phyloP scores from a whole-genome alignment of 1,140 invertebrate genomes.

The Oscheius sp. region DNA sequence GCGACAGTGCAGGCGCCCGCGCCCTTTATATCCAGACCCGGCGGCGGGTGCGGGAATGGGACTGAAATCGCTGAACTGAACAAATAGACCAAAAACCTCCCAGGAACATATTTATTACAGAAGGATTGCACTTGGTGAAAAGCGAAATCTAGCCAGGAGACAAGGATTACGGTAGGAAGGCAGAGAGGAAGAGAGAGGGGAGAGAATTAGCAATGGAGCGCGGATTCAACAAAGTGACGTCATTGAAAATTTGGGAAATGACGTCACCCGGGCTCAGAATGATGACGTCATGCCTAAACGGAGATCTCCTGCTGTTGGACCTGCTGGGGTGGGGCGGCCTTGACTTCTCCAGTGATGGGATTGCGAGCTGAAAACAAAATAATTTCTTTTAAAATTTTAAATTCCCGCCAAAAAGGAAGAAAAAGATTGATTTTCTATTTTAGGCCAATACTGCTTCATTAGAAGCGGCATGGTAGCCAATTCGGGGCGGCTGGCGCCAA shows the following conservation, averaged over 20 bases:
- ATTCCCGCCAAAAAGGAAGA: not conserved
- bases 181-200: not conserved
- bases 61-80: no score
- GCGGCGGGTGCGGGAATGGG: no score
- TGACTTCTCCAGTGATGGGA: conserved; percentile 31
- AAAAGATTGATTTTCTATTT: not conserved
- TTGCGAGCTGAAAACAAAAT: conserved; percentile 21
- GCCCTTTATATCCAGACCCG: no score
- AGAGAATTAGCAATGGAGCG: not conserved
- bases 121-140: not conserved
- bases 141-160: not conserved
- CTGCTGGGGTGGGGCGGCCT: not conserved
- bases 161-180: not conserved
- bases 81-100: not conserved
- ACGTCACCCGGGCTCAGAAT: no score
- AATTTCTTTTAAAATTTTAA: not conserved
- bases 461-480: not conserved
- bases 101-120: not conserved
- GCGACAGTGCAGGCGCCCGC: no score
- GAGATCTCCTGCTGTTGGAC: not conserved
- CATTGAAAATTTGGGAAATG: no score
- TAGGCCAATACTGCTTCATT: not conserved
- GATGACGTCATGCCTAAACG: not conserved
- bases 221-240: no score
- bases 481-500: not conserved